Evolutionary conservation across 2,797 vertebrate genomes (phyloP).

Genomic region (Sebastes variabilis): DNA sequence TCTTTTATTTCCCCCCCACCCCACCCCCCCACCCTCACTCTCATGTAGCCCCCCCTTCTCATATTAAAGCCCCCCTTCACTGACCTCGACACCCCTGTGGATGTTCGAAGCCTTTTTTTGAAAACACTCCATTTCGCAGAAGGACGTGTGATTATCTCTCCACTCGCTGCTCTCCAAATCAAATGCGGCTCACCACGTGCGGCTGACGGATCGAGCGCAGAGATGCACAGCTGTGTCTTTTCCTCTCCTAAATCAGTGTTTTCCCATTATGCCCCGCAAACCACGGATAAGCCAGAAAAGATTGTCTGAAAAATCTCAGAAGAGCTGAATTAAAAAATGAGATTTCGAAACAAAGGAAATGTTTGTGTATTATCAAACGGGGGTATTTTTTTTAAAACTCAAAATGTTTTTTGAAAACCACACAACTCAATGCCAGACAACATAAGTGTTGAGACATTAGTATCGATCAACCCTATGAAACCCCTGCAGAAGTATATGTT

Average conservation of each 20-base stretch:
- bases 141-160: conserved; percentile 56
- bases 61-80: conserved; percentile 23
- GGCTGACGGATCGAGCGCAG: conserved; percentile 16
- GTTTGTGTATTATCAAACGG: background rate
- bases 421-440: conserved; percentile 1
- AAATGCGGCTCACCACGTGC: conserved; percentile 24
- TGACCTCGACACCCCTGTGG: conserved; percentile 47
- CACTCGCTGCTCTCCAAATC: conserved; percentile 41
- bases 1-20: conserved; percentile 47
- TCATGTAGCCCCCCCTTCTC: background rate
- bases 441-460: conserved; percentile 5
- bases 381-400: background rate
- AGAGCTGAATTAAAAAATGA: background rate
- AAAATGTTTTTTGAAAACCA: conserved; percentile 7
- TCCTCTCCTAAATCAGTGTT: conserved; percentile 35
- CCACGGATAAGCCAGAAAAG: background rate
- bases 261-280: conserved; percentile 22
- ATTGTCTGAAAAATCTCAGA: background rate
- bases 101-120: conserved; percentile 14
- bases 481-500: conserved; percentile 26
- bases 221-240: conserved; percentile 51
- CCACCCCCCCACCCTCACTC: background rate
- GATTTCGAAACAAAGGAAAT: conserved; percentile 2
- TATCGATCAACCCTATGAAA: conserved; percentile 24
- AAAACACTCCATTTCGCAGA: conserved; percentile 40